Evolutionary conservation across 1,140 invertebrate genomes (phyloP).

Genomic region (Drosophila sulfurigaster): DNA sequence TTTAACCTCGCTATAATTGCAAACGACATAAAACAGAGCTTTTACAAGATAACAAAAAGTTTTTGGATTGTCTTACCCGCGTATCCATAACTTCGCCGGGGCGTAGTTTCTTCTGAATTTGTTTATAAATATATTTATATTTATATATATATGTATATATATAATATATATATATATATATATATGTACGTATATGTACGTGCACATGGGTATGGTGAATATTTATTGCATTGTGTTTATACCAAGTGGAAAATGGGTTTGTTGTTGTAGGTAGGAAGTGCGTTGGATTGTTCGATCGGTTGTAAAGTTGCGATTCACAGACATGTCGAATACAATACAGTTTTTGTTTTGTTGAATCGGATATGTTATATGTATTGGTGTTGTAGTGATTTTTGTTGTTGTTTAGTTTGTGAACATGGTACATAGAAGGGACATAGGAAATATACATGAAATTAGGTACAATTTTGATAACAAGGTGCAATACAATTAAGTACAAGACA

Average conservation of each 20-base stretch:
- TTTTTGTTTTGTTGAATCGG: constrained; percentile 24
- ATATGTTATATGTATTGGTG: constrained; percentile 35
- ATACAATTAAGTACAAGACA: constrained; percentile 14
- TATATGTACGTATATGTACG: constrained; percentile 70
- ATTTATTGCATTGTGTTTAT: constrained; percentile 45
- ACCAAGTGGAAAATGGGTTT: constrained; percentile 34
- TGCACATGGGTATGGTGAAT: constrained; percentile 51
- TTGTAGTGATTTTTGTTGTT: constrained; percentile 47
- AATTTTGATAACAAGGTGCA: constrained; percentile 12
- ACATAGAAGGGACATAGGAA: constrained; percentile 71
- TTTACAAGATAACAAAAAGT: background rate
- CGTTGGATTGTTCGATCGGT: constrained; percentile 25
- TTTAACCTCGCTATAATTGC: background rate
- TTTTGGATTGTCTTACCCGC: constrained; percentile 90
- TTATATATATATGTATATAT: constrained; percentile 49
- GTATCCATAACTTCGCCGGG: constrained; percentile 96
- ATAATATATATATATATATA: constrained; percentile 53
- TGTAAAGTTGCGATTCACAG: constrained; percentile 22
- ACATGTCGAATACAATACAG: constrained; percentile 6
- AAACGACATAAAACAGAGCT: too few species aligned
- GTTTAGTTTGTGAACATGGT: constrained; percentile 62
- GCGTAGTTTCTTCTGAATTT: constrained; percentile 90
- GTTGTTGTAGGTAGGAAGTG: constrained; percentile 39
- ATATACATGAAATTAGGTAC: constrained; percentile 59
- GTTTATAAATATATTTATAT: constrained; percentile 57